Conservation (phyloP, 2,888 invertebrate species). For the Miltochrista miniata region DNA sequence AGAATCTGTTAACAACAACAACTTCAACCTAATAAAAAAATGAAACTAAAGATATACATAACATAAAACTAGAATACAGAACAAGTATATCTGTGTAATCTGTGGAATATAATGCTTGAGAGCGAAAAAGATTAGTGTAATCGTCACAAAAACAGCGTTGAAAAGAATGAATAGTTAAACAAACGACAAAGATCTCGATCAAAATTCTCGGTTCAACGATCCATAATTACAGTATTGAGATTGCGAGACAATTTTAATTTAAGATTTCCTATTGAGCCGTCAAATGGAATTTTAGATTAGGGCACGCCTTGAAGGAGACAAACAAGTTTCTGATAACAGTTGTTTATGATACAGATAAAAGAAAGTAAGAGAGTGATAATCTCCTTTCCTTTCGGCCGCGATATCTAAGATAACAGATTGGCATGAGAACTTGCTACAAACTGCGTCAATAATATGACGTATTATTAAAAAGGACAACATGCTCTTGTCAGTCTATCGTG, state of each 20-base stretch:
- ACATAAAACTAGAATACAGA: background rate
- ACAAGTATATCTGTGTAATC: background rate
- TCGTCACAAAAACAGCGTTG: slow-evolving; percentile 2
- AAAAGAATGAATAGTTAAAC: slow-evolving; percentile 22
- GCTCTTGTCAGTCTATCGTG: too few relatives aligned
- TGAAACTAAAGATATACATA: background rate
- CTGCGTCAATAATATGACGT: background rate
- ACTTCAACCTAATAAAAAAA: background rate
- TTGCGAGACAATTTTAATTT: slow-evolving; percentile 36
- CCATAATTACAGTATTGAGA: slow-evolving; percentile 35
- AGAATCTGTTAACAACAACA: background rate
- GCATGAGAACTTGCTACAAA: slow-evolving; percentile 11
- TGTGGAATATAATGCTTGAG: background rate
- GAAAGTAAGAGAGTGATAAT: slow-evolving; percentile 18
- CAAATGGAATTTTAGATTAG: slow-evolving; percentile 27
- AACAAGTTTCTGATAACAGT: slow-evolving; percentile 26
- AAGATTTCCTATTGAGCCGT: slow-evolving; percentile 26
- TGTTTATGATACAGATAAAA: slow-evolving; percentile 12
- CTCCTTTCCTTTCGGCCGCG: slow-evolving; percentile 3
- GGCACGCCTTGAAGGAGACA: slow-evolving; percentile 21
- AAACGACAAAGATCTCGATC: slow-evolving; percentile 27
- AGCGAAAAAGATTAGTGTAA: slow-evolving; percentile 11
- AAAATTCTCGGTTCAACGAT: slow-evolving; percentile 34
- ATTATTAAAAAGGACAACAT: too few relatives aligned
- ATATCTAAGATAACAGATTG: slow-evolving; percentile 3